phyloP scores from a whole-genome alignment of 1,140 invertebrate species.

The Lepidostoma basale region DNA sequence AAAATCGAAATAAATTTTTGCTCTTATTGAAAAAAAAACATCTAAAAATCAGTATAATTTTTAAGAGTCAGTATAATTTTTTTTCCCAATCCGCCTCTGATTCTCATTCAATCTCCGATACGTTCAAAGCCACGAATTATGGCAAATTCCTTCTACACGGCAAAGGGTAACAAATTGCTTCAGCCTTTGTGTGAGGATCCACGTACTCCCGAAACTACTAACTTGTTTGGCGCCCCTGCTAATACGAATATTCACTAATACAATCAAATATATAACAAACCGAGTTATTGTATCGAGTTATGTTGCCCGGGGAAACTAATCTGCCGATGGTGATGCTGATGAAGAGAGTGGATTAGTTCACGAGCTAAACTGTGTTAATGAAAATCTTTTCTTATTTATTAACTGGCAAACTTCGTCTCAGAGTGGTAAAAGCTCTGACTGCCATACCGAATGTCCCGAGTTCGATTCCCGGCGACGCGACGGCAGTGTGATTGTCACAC shows the following conservation, averaged over 20 bases:
- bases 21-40: neutral
- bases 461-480: too few species aligned
- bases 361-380: neutral
- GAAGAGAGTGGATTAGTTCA: neutral
- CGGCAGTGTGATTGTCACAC: too few species aligned
- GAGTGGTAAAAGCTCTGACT: too few species aligned
- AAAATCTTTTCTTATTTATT: too few species aligned
- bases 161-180: slow-evolving; percentile 19
- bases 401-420: too few species aligned
- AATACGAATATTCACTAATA: too few species aligned
- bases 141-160: neutral
- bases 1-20: neutral
- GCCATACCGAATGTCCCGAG: too few species aligned
- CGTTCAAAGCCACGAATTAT: neutral
- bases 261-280: too few species aligned
- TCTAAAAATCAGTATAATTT: neutral
- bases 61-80: neutral
- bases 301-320: neutral
- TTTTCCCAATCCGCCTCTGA: neutral
- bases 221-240: neutral
- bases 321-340: neutral
- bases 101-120: neutral
- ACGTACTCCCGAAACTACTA: neutral
- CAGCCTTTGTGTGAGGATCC: neutral
- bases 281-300: too few species aligned